Conservation (phyloP, 2,113 vertebrate species). For the Amblyornis subalaris region DNA sequence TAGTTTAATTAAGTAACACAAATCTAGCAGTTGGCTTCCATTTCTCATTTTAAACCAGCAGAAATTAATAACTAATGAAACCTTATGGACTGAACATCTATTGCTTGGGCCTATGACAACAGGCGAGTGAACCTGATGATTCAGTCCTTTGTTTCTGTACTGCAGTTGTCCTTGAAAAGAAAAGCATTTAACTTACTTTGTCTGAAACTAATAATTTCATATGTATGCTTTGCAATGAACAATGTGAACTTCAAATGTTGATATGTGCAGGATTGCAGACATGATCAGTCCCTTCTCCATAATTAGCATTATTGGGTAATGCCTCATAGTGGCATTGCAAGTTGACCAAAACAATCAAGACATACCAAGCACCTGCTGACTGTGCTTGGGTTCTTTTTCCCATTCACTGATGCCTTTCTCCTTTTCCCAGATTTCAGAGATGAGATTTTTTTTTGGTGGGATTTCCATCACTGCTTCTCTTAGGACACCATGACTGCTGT, state of each 20-base stretch:
- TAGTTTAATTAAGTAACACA: not conserved
- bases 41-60: not conserved
- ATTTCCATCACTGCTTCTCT: not conserved
- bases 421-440: not conserved
- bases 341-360: not conserved
- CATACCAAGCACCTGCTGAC: not conserved
- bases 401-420: not conserved
- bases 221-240: not conserved
- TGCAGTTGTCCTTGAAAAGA: not conserved
- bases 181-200: not conserved
- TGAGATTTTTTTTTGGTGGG: not conserved
- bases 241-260: not conserved
- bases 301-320: not conserved
- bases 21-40: not conserved
- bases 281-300: not conserved
- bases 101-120: not conserved
- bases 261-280: not conserved
- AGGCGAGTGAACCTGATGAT: not conserved
- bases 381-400: rapidly evolving
- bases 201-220: not conserved
- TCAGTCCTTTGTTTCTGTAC: not conserved
- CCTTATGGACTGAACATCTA: not conserved
- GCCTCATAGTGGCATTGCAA: not conserved
- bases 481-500: not conserved
- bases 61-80: not conserved